Evolutionary conservation across 1,140 invertebrate species (phyloP).

Genomic region (Bombus vancouverensis): DNA sequence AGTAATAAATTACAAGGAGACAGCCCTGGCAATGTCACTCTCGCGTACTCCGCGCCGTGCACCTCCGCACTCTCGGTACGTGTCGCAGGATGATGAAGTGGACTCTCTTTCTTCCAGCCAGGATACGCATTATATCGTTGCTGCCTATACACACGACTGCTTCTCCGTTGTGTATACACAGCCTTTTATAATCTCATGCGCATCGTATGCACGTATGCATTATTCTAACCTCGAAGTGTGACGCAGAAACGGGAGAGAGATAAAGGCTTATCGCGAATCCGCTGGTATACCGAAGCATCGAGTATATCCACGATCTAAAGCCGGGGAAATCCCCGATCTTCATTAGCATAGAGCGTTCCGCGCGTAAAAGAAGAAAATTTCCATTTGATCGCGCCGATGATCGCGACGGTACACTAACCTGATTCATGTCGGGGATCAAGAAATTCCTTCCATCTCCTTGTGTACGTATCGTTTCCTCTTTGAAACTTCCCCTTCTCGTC

Average conservation of each 20-base stretch:
- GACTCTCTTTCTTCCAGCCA: constrained; percentile 28
- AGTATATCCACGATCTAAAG: constrained; percentile 27
- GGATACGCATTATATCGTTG: constrained; percentile 43
- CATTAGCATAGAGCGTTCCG: constrained; percentile 51
- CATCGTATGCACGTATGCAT: constrained; percentile 26
- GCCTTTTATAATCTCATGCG: constrained; percentile 1
- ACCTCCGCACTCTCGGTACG: neutral
- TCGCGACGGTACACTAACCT: constrained; percentile 57
- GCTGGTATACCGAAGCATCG: neutral
- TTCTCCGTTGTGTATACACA: constrained; percentile 1
- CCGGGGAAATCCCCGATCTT: constrained; percentile 54
- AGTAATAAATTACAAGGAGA: constrained; percentile 46
- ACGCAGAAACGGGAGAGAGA: constrained; percentile 41
- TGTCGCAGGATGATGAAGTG: constrained; percentile 57
- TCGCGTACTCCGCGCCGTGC: neutral
- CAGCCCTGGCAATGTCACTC: constrained; percentile 38
- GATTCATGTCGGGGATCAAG: constrained; percentile 38
- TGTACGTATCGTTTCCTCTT: neutral
- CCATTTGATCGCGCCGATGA: constrained; percentile 48
- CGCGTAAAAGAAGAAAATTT: constrained; percentile 37
- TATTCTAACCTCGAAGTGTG: constrained; percentile 38
- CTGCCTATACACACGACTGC: neutral
- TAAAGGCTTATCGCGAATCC: constrained; percentile 53
- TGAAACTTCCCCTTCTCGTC: neutral
- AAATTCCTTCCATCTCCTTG: neutral